Percentiles rank a stretch among this genome's conserved stretches.
phyloP scores from a whole-genome alignment of 2,113 vertebrate species.

The Heterocephalus glaber region DNA sequence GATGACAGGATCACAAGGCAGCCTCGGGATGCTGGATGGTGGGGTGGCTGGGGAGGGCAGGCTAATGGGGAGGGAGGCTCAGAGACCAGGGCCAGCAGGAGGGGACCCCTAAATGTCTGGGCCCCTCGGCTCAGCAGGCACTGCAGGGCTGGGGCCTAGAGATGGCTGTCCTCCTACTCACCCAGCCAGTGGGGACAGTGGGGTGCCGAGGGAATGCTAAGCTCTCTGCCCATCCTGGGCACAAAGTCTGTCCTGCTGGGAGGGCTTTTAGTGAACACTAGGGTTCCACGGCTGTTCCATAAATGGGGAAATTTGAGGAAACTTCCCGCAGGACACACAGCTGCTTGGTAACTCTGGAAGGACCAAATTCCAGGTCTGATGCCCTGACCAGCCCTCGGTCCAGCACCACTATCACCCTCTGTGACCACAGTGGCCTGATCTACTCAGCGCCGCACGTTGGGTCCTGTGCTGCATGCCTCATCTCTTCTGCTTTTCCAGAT shows the following conservation, averaged over 20 bases:
- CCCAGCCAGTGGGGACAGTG: accelerated
- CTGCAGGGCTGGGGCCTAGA: not conserved
- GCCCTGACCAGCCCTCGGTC: not conserved
- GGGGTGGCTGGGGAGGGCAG: not conserved
- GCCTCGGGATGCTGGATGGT: not conserved
- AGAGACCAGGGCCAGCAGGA: not conserved
- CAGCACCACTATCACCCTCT: accelerated
- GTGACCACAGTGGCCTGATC: accelerated
- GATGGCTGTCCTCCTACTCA: accelerated
- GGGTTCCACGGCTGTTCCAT: not conserved
- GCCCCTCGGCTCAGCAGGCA: not conserved
- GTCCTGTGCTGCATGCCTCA: accelerated
- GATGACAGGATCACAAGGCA: not conserved
- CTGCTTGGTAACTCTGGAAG: not conserved
- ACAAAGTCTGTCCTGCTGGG: not conserved
- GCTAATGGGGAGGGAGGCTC: not conserved
- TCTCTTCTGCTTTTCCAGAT: not conserved
- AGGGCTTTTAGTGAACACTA: not conserved
- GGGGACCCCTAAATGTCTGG: not conserved
- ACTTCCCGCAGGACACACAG: not conserved
- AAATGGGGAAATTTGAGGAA: not conserved
- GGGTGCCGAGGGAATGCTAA: not conserved
- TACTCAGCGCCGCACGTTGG: not conserved
- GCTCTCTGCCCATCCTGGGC: not conserved
- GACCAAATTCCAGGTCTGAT: not conserved